A percentile compares a stretch with the other conserved stretches of the same genome.
Evolutionary conservation across 2,113 vertebrate species (phyloP).

Genomic region (Spizaetus ornatus): DNA sequence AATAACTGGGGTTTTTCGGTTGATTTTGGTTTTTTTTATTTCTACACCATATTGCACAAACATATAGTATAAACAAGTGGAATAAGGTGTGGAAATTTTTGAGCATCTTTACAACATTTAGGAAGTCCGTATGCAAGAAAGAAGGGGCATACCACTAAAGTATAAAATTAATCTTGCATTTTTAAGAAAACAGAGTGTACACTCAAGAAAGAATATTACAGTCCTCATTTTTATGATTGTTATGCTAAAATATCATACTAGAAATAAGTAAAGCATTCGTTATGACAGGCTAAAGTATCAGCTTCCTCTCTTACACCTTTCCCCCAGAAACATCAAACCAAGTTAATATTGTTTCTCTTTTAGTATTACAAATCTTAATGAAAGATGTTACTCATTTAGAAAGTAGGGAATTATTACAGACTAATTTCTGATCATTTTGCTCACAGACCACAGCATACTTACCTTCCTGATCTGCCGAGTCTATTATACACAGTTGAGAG

Average conservation of each 20-base stretch:
- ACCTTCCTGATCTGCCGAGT: background rate
- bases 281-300: background rate
- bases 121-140: background rate
- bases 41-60: background rate
- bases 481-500: background rate
- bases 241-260: background rate
- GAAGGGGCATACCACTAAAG: background rate
- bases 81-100: background rate
- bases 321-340: background rate
- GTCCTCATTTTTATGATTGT: background rate
- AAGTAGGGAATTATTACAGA: background rate
- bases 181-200: background rate
- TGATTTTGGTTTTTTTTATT: too few species aligned
- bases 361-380: background rate
- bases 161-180: background rate
- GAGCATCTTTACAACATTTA: background rate
- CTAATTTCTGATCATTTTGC: background rate
- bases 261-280: background rate
- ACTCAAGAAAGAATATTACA: background rate
- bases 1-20: background rate
- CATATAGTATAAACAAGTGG: background rate
- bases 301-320: background rate
- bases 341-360: background rate
- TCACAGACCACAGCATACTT: background rate
- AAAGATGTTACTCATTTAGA: background rate